phyloP scores from a whole-genome alignment of 2,888 invertebrate genomes.

The Diabrotica balteata region DNA sequence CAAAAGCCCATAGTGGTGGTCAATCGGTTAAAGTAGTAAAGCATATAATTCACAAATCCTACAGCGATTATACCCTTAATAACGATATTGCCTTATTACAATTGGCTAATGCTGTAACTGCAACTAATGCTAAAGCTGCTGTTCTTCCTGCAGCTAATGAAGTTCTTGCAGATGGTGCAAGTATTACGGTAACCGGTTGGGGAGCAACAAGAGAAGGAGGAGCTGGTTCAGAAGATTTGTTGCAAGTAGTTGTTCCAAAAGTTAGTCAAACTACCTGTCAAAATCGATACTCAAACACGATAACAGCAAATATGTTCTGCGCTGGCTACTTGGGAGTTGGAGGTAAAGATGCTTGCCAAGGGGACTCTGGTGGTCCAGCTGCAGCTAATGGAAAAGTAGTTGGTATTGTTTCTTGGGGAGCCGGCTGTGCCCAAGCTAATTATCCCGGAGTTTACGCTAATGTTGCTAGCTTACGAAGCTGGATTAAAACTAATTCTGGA shows the following conservation, averaged over 20 bases:
- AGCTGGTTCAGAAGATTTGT: conserved; percentile 21
- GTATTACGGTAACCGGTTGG: conserved; percentile 35
- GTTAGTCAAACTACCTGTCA: conserved; percentile 11
- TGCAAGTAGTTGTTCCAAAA: conserved; percentile 26
- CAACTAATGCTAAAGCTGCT: conserved; percentile 4
- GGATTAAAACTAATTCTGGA: conserved; percentile 22
- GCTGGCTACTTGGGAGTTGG: conserved; percentile 61
- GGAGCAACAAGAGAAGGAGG: conserved; percentile 27
- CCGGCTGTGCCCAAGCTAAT: conserved; percentile 42
- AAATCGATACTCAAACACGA: conserved; percentile 10
- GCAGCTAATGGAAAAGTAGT: conserved; percentile 35
- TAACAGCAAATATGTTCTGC: conserved; percentile 64
- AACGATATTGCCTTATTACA: conserved; percentile 32
- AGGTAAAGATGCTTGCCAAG: conserved; percentile 57
- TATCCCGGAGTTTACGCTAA: conserved; percentile 48
- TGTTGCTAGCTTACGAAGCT: conserved; percentile 36
- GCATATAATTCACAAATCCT: conserved; percentile 25
- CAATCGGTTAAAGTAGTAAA: conserved; percentile 21
- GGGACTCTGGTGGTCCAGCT: conserved; percentile 48
- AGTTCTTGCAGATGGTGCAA: conserved; percentile 10
- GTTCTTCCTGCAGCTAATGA: conserved; percentile 13
- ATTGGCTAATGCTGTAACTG: conserved; percentile 12
- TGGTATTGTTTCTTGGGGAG: conserved; percentile 48
- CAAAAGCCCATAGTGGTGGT: conserved; percentile 24
- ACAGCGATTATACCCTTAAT: conserved; percentile 17